Conservation (phyloP, 1,140 invertebrate species). For the Magallana angulata region DNA sequence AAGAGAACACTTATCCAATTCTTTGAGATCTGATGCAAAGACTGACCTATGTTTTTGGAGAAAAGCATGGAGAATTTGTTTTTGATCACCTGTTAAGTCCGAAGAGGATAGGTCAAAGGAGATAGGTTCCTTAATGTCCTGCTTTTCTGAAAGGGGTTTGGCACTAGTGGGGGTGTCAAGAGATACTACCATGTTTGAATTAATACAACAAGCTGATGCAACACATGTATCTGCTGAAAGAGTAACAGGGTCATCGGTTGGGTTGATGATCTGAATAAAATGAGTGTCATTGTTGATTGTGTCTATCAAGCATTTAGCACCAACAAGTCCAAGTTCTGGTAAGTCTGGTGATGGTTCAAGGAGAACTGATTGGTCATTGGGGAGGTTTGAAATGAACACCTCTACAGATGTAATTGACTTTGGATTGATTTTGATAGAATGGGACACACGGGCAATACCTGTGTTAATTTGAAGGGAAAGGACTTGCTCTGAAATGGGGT, state of each 20-base stretch:
- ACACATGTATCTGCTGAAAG: slow-evolving; percentile 32
- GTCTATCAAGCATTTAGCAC: slow-evolving; percentile 47
- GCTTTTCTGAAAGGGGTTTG: no score
- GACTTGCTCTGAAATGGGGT: background rate
- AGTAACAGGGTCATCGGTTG: slow-evolving; percentile 41
- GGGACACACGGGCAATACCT: slow-evolving; percentile 38
- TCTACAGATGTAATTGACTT: background rate
- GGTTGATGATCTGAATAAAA: slow-evolving; percentile 46
- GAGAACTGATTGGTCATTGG: background rate
- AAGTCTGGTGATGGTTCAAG: slow-evolving; percentile 43
- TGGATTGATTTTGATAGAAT: background rate
- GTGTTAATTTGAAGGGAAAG: slow-evolving; percentile 30
- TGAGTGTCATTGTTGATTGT: background rate
- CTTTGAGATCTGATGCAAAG: slow-evolving; percentile 47
- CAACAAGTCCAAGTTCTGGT: slow-evolving; percentile 42
- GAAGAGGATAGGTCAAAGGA: slow-evolving; percentile 46
- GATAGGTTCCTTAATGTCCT: background rate
- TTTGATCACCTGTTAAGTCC: slow-evolving; percentile 39
- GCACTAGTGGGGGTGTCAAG: background rate
- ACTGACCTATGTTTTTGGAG: slow-evolving; percentile 33
- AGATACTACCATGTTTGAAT: slow-evolving; percentile 14
- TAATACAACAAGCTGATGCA: slow-evolving; percentile 35
- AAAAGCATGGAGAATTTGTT: slow-evolving; percentile 16
- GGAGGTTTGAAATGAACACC: slow-evolving; percentile 31
- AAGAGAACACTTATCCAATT: slow-evolving; percentile 41